Evolutionary conservation across 2,797 vertebrate genomes (phyloP), one percentile per base, ranked within the genome.

Genomic region (Brotogeris chrysoptera): DNA sequence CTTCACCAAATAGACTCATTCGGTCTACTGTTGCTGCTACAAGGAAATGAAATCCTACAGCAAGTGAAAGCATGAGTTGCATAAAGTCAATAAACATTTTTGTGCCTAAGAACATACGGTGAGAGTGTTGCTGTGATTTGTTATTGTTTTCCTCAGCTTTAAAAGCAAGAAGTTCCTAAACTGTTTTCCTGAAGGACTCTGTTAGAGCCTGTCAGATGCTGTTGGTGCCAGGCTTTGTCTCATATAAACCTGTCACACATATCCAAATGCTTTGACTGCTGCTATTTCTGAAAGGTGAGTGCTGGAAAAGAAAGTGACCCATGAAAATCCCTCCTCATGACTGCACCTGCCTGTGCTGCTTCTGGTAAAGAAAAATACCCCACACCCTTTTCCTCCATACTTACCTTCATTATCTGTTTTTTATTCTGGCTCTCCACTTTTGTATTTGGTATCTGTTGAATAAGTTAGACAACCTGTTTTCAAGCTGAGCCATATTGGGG

Each of bases 401-500:
- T 70, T 53, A 28, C 8, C 20, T 41, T 55, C 18, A 41, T 3
- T 3, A 18, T 2, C 23, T 46, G 5, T 7, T 80, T 91, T 71
- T 78, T 23, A 44, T 38, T 5, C 46, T 28, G 19, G 8, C 9
- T 46, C 21, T 70, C 38, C 20, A 5, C 4, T 92, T 86, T 65
- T 55, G 7, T 27, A 5, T 57, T 73, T 86, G 21, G 2, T 2
- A n/a, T 66, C 15, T 59, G 6, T 28, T 61, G n/a, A 28, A 14
- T 21, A 64, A 61, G 41, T 66, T 28, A n/a, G 12, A 13, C n/a
- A 5, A 16, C 6, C 16, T 50, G 2, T 65, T 90, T 53, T 80
- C 50, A 77, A 63, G 2, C 2, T 82, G 7, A 7, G 12, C 25
- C 1, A 1, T 24, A 11, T 7, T 53, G 4, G 8, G 2, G 0